Conservation (phyloP, 2,888 invertebrate genomes). For the Margaritifera margaritifera region DNA sequence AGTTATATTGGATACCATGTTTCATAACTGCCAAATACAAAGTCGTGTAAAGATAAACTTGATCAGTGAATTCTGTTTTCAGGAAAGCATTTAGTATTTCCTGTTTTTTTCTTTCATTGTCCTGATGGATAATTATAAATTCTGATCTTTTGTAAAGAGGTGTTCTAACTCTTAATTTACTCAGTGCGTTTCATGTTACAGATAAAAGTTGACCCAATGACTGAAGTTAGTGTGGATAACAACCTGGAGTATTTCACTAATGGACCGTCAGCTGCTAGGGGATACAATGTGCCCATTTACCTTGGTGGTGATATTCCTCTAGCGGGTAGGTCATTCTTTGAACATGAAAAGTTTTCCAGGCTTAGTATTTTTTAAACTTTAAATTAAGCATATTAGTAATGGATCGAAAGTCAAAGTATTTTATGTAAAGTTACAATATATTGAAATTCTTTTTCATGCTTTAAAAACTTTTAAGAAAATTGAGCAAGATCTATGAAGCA, state of each 20-base stretch:
- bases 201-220: conserved; percentile 55
- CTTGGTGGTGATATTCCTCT: conserved; percentile 38
- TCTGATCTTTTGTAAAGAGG: not conserved
- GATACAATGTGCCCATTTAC: conserved; percentile 45
- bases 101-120: not conserved
- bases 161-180: not conserved
- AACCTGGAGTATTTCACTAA: conserved; percentile 53
- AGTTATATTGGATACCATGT: too few species aligned
- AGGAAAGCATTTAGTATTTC: too few species aligned
- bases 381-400: too few species aligned
- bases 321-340: conserved; percentile 25
- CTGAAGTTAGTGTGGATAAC: conserved; percentile 38
- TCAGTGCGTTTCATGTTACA: conserved; percentile 24
- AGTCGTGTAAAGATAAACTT: too few species aligned
- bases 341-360: not conserved
- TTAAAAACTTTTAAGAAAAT: too few species aligned
- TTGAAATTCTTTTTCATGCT: too few species aligned
- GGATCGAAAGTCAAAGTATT: too few species aligned
- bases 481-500: too few species aligned
- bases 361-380: too few species aligned
- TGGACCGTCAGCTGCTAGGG: conserved; percentile 32
- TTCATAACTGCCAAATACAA: too few species aligned
- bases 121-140: not conserved
- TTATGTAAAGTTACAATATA: too few species aligned
- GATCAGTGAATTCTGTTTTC: too few species aligned